Percentiles rank a stretch among this genome's conserved stretches.
Conservation (phyloP, 1,140 invertebrate species). For the Neodiprion pinetum region DNA sequence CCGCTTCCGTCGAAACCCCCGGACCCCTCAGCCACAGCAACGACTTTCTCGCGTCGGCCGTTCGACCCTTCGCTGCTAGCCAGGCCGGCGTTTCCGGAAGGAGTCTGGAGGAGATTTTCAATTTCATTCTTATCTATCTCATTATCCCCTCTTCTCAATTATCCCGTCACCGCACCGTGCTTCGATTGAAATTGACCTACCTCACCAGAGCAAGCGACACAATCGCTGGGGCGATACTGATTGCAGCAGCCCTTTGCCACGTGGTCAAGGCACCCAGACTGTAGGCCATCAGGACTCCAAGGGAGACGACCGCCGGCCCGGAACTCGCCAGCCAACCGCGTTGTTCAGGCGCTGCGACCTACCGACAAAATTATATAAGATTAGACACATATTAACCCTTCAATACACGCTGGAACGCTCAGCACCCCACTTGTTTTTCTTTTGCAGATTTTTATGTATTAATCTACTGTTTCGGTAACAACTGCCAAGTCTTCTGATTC, state of each 20-base stretch:
- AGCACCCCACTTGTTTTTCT: too few relatives aligned
- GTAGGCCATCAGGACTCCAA: constrained; percentile 72
- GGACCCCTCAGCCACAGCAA: constrained; percentile 72
- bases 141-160: too few relatives aligned
- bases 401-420: too few relatives aligned
- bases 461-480: too few relatives aligned
- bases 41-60: constrained; percentile 69
- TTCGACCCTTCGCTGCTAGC: constrained; percentile 67
- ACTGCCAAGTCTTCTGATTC: too few relatives aligned
- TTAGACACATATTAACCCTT: too few relatives aligned
- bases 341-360: constrained; percentile 53
- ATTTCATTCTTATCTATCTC: background rate
- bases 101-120: constrained; percentile 46
- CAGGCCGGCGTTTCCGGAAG: constrained; percentile 77
- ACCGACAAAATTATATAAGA: constrained; percentile 20
- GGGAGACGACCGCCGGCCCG: constrained; percentile 70
- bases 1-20: constrained; percentile 43
- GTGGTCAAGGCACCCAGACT: constrained; percentile 68
- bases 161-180: too few relatives aligned
- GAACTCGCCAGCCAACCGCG: constrained; percentile 55
- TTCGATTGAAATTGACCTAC: constrained; percentile 25
- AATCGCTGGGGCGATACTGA: constrained; percentile 67
- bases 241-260: constrained; percentile 68
- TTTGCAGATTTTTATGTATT: too few relatives aligned
- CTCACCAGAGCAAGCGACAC: constrained; percentile 55